Conservation (phyloP, 1,140 invertebrate genomes). For the Stenopsyche tienmushanensis region DNA sequence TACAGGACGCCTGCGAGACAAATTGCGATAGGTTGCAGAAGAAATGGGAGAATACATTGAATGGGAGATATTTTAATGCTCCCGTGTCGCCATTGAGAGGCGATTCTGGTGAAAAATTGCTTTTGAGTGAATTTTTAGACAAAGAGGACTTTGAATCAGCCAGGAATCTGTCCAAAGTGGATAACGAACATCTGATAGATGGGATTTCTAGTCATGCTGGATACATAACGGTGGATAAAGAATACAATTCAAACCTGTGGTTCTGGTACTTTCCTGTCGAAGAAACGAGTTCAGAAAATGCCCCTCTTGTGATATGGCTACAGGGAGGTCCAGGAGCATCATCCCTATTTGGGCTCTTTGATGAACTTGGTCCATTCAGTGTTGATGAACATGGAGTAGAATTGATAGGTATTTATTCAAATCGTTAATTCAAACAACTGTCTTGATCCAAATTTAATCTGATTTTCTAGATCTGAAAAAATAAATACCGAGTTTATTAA, state of each 20-base stretch:
- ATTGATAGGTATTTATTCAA: constrained; percentile 31
- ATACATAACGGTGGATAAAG: constrained; percentile 68
- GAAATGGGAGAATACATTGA: neutral
- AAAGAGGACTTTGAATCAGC: constrained; percentile 46
- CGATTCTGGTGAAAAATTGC: constrained; percentile 46
- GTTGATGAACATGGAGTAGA: constrained; percentile 45
- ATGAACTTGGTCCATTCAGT: constrained; percentile 65
- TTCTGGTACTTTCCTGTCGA: constrained; percentile 87
- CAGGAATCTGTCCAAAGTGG: constrained; percentile 48
- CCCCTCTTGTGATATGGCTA: constrained; percentile 81
- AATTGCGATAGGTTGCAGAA: neutral
- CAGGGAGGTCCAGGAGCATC: constrained; percentile 75
- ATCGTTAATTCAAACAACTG: no score
- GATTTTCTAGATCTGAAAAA: no score
- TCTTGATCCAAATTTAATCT: no score
- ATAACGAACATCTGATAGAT: constrained; percentile 47
- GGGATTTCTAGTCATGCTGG: constrained; percentile 52
- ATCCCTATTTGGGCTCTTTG: constrained; percentile 72
- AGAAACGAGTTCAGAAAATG: constrained; percentile 50
- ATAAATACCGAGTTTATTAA: no score
- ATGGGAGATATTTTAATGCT: neutral
- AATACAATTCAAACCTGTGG: constrained; percentile 79
- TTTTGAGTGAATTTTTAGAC: constrained; percentile 49
- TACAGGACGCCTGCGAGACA: no score
- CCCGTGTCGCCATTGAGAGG: neutral